phyloP scores from a whole-genome alignment of 2,888 invertebrate species.

The Habrosyne pyritoides region DNA sequence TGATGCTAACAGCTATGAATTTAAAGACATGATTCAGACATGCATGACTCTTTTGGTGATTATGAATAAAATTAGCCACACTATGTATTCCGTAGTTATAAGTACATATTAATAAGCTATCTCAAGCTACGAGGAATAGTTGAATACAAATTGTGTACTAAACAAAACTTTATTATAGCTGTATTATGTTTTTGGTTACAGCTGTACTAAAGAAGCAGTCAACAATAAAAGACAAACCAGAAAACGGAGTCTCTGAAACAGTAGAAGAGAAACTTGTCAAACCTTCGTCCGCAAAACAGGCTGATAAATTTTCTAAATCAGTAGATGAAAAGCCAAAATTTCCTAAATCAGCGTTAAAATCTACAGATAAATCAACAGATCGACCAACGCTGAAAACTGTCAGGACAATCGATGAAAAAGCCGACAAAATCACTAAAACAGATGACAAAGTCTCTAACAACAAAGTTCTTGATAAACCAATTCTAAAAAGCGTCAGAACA shows the following conservation, averaged over 20 bases:
- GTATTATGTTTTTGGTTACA: slow-evolving; percentile 54
- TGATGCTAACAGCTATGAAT: background rate
- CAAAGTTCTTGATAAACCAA: slow-evolving; percentile 60
- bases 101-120: too few species aligned
- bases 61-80: background rate
- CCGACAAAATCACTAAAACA: slow-evolving; percentile 20
- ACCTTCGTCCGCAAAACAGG: slow-evolving; percentile 69
- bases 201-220: slow-evolving; percentile 75
- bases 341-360: slow-evolving; percentile 57
- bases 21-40: background rate
- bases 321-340: slow-evolving; percentile 70
- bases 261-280: slow-evolving; percentile 72
- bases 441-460: slow-evolving; percentile 50
- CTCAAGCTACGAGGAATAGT: too few species aligned
- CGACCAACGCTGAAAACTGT: slow-evolving; percentile 31
- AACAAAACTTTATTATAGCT: too few species aligned
- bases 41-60: background rate
- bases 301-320: slow-evolving; percentile 57
- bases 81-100: too few species aligned
- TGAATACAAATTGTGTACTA: too few species aligned
- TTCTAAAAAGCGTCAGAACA: slow-evolving; percentile 67
- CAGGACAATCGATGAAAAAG: slow-evolving; percentile 21
- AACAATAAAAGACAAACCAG: slow-evolving; percentile 70
- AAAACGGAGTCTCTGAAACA: slow-evolving; percentile 65
- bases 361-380: slow-evolving; percentile 37